Evolutionary conservation across 2,888 invertebrate species (phyloP), one percentile per base, ranked within the genome.

Genomic region (Dicyrtomina minuta): DNA sequence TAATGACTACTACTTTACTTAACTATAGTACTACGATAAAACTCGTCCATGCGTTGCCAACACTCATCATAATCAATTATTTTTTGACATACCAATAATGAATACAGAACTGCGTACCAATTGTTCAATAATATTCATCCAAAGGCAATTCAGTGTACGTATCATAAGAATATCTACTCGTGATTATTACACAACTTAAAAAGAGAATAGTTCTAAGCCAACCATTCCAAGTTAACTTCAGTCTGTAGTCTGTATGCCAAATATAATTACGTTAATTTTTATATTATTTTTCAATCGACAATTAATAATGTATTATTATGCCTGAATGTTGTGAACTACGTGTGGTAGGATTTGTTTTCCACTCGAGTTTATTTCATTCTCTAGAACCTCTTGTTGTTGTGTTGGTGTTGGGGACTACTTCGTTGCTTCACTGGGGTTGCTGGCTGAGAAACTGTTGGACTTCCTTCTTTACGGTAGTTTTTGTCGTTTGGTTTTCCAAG

Each of bases 91-190:
- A 46, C 15, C 33, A 51, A 51, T 22, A 51, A 51, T n/a, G 51
- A 51, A 51, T 51, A 22, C 17, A 51, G 51, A 22, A 22, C 51
- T 51, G 20, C 15, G 20, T 51, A 51, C 10, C 51, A 51, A 51
- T 51, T 22, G 15, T 51, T 51, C 51, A 17, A 20, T 20, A 15
- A 22, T 17, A 51, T 51, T 17, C 22, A 51, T 51, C 58, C 58
- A 58, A 60, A 62, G 62, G 62, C 62, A 62, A 62, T 62, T 62
- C 49, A 62, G 62, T 62, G 49, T 62, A 49, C 46, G n/a, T 44
- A 61, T 24, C 22, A n/a, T 59, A 22, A 56, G n/a, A 33, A 39
- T 20, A 62, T 62, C 15, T 58, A 33, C 41, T 6, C 53, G 22
- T 53, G 24, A 39, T 58, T n/a, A n/a, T n/a, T 58, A 58, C 20